Base-by-base conservation (phyloP, 2,888 invertebrate genomes). In the Ochropleura leucogaster region DNA sequence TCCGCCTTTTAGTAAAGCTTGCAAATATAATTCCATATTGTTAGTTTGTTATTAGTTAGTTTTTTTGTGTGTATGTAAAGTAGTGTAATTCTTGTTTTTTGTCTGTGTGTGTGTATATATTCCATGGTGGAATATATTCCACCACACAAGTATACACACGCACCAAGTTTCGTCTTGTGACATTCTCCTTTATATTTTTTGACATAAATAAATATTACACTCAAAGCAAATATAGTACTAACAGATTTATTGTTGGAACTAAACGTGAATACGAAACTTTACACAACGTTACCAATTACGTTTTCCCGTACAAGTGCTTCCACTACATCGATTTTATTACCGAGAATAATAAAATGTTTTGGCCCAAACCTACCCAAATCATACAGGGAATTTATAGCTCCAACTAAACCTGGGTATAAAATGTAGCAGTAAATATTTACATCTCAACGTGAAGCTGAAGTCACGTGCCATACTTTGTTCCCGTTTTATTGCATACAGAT, bases 401-500 rank as follows among this genome's bases (percentile, higher is more conserved):
- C 68, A 78, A 75, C 85, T 87, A 83, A 84, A 86, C 84, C 71
- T 74, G 74, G 72, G 40, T 85, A 90, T 93, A 92, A 94, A 94
- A 92, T 89, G 88, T 89, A 86, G 88, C 88, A 89, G 91, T 94
- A 93, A 94, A 94, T 93, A 93, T 94, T 94, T 93, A 93, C 92
- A 92, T 91, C 87, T 85, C 84, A 86, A 84, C 87, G 85, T 89
- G 89, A 85, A 85, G 87, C 89, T 87, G 86, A 76, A 92, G 92
- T 93, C 94, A 94, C 93, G 93, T 92, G 92, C 90, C 51, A 20
- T 83, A 82, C 87, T 89, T 87, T 89, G 89, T 91, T 89, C 86
- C 85, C 87, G 80, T 93, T 95, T 95, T 94, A 95, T 94, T 93
- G 91, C 90, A 87, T 89, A 91, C 88, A 87, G 91, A 93, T 95